Evolutionary conservation across 2,888 invertebrate species (phyloP).

Genomic region (Dynastes grantii): DNA sequence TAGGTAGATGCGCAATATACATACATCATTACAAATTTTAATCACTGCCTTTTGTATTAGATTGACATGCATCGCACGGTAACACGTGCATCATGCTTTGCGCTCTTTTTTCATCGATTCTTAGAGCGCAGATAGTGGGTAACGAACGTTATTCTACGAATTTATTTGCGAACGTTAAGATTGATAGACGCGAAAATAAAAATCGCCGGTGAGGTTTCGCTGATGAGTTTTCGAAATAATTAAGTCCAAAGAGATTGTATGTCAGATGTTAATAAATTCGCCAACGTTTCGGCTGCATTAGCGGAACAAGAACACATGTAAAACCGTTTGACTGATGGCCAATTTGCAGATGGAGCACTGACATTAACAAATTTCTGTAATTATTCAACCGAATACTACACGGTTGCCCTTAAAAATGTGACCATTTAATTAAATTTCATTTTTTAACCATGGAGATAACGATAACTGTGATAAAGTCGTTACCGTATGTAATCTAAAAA

Average conservation of each 20-base stretch:
- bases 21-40: too few relatives aligned
- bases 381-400: not conserved
- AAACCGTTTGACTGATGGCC: constrained; percentile 29
- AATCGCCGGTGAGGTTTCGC: not conserved
- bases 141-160: too few relatives aligned
- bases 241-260: not conserved
- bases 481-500: too few relatives aligned
- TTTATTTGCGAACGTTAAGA: not conserved
- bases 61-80: not conserved
- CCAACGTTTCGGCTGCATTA: not conserved
- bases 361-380: constrained; percentile 34
- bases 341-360: constrained; percentile 21
- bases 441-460: not conserved
- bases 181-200: not conserved
- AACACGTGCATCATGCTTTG: not conserved
- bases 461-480: not conserved
- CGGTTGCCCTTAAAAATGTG: too few relatives aligned
- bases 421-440: too few relatives aligned
- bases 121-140: not conserved
- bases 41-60: too few relatives aligned
- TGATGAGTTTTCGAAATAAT: constrained; percentile 5
- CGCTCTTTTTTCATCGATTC: not conserved
- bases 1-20: too few relatives aligned
- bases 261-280: constrained; percentile 13
- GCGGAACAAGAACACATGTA: constrained; percentile 9